A percentile compares a stretch with the other conserved stretches of the same genome.
Conservation (phyloP, 2,113 vertebrate genomes). For the Cyanistes caeruleus region DNA sequence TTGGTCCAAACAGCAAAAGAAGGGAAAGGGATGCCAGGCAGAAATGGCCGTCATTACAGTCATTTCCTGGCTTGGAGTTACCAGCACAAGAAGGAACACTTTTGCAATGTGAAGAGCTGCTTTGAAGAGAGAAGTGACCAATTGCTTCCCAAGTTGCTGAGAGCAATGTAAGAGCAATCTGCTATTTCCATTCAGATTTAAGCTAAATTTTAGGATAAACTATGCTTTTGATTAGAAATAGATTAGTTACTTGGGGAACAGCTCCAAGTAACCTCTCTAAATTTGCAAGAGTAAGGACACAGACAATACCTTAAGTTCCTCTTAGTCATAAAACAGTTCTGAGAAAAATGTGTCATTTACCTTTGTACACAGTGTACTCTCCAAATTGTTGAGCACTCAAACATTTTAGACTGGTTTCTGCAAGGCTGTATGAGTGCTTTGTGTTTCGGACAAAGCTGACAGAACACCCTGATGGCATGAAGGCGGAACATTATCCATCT, state of each 20-base stretch:
- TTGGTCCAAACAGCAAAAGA: not conserved
- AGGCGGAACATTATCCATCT: not conserved
- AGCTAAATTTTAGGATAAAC: not conserved
- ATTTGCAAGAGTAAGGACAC: not conserved
- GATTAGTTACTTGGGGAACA: not conserved
- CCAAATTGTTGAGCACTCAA: not conserved
- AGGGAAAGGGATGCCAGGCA: not conserved
- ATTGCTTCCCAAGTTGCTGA: not conserved
- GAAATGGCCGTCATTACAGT: accelerated
- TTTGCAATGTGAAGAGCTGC: accelerated
- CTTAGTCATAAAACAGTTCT: not conserved
- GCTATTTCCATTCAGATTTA: not conserved
- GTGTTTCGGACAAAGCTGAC: not conserved
- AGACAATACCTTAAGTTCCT: not conserved
- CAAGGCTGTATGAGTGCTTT: not conserved
- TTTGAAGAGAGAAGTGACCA: not conserved
- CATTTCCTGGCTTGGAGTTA: not conserved
- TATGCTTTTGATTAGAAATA: not conserved
- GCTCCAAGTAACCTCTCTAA: not conserved
- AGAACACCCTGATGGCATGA: not conserved
- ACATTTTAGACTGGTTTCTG: not conserved
- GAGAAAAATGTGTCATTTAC: not conserved
- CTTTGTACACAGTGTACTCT: not conserved
- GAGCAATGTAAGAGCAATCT: not conserved
- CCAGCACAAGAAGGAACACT: not conserved